Conservation (phyloP, 2,888 invertebrate species). For the Rhaphigaster nebulosa region DNA sequence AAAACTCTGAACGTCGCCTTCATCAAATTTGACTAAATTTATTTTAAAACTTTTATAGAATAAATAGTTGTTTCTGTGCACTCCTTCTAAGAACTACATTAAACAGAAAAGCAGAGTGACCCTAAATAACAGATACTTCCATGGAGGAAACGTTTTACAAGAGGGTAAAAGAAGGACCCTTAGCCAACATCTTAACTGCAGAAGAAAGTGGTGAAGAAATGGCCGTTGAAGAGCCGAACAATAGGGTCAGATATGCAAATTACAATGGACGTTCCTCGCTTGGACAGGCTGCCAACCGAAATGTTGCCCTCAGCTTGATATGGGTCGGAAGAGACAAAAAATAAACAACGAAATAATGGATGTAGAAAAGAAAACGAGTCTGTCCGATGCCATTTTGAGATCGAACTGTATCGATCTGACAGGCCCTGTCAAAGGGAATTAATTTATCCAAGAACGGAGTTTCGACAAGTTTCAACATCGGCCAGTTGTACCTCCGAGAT, state of each 20-base stretch:
- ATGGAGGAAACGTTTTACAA: neutral
- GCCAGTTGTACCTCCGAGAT: neutral
- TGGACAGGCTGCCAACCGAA: neutral
- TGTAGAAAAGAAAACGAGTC: neutral
- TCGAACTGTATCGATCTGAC: neutral
- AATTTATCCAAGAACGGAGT: neutral
- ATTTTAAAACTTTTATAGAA: no score
- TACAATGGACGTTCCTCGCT: neutral
- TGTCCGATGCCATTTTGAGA: neutral
- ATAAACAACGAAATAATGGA: neutral
- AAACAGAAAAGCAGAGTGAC: neutral
- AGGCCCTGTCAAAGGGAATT: neutral
- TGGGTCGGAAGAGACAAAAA: neutral
- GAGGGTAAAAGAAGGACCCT: neutral
- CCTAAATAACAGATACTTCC: slow-evolving; percentile 7
- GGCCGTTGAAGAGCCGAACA: neutral
- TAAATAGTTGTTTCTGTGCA: no score
- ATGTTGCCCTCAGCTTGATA: neutral
- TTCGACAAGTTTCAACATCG: slow-evolving; percentile 5
- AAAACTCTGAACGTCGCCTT: no score
- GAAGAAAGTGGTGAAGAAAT: slow-evolving; percentile 25
- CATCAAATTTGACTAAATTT: no score
- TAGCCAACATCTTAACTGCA: neutral
- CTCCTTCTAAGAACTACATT: neutral
- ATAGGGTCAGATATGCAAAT: slow-evolving; percentile 30